Percentiles rank a stretch among this genome's conserved stretches.
These are phyloP conservation scores for Phthorimaea operculella DNA, from an alignment of 1,140 invertebrate genomes.

Conservation along the genomic window DNA sequence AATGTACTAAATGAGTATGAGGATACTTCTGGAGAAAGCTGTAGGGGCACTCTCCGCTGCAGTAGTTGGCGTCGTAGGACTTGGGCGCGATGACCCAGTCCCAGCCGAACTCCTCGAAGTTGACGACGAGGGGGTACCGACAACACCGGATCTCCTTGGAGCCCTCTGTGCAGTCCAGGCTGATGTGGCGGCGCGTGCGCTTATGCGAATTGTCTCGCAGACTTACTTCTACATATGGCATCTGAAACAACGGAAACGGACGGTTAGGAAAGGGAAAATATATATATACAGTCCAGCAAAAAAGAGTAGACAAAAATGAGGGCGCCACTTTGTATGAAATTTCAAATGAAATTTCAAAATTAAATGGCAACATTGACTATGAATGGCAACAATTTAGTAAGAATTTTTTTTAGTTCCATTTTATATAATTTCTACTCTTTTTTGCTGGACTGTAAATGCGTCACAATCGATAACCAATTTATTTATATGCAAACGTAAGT, in stretches of 20 bases:
- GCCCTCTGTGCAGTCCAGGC: constrained; percentile 80
- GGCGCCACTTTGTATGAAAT: too few species aligned
- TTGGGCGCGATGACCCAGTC: constrained; percentile 98
- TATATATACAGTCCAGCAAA: too few species aligned
- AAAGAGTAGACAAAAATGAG: too few species aligned
- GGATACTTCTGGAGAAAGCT: constrained; percentile 90
- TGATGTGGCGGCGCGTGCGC: constrained; percentile 79
- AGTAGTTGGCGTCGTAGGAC: constrained; percentile 96
- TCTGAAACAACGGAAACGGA: constrained; percentile 69
- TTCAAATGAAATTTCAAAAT: too few species aligned
- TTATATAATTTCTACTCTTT: too few species aligned
- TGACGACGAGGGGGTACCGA: constrained; percentile 91
- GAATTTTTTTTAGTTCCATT: too few species aligned
- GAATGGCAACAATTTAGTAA: too few species aligned
- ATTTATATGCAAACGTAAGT: too few species aligned
- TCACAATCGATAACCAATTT: too few species aligned
- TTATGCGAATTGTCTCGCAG: constrained; percentile 72
- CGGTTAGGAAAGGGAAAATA: constrained; percentile 21
- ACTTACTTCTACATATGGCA: constrained; percentile 84
- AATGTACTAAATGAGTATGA: constrained; percentile 92
- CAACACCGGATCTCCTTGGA: constrained; percentile 86
- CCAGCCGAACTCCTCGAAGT: constrained; percentile 97
- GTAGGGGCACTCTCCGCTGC: constrained; percentile 93
- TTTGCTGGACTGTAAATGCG: too few species aligned
- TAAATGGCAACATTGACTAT: too few species aligned